Conservation (phyloP, 2,113 vertebrate genomes). For the Ranitomeya variabilis region DNA sequence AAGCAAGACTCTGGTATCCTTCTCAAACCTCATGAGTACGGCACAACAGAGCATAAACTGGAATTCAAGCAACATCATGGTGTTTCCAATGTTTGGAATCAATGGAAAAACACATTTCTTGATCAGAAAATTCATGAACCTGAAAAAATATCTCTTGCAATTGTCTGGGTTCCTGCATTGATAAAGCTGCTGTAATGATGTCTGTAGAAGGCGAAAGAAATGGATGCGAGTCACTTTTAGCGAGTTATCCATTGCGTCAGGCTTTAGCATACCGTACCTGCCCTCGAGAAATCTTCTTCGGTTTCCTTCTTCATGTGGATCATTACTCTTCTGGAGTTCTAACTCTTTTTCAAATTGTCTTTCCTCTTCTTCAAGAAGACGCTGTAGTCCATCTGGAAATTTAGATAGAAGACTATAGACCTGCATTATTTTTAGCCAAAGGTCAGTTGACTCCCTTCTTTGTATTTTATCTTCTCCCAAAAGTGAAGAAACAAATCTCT, state of each 20-base stretch:
- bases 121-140: constrained; percentile 78
- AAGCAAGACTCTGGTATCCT: constrained; percentile 68
- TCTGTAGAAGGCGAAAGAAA: constrained; percentile 77
- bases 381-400: constrained; percentile 74
- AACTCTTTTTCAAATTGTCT: constrained; percentile 69
- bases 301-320: constrained; percentile 56
- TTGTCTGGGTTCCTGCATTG: constrained; percentile 68
- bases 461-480: constrained; percentile 63
- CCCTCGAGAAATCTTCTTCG: constrained; percentile 67
- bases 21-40: constrained; percentile 71
- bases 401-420: constrained; percentile 68
- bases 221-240: constrained; percentile 68
- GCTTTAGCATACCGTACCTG: constrained; percentile 74
- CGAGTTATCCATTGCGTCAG: constrained; percentile 63
- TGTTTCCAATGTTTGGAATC: constrained; percentile 75
- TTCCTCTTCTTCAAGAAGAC: constrained; percentile 71
- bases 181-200: constrained; percentile 72
- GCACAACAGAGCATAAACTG: constrained; percentile 74
- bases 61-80: constrained; percentile 73
- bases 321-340: constrained; percentile 39
- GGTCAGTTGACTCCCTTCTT: constrained; percentile 76
- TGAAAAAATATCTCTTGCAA: constrained; percentile 74
- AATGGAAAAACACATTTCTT: constrained; percentile 68
- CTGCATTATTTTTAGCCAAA: constrained; percentile 75
- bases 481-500: constrained; percentile 65